Evolutionary conservation across 2,113 vertebrate species (phyloP), one percentile per base, ranked within the genome.

Genomic region (Pteruthius melanotis): DNA sequence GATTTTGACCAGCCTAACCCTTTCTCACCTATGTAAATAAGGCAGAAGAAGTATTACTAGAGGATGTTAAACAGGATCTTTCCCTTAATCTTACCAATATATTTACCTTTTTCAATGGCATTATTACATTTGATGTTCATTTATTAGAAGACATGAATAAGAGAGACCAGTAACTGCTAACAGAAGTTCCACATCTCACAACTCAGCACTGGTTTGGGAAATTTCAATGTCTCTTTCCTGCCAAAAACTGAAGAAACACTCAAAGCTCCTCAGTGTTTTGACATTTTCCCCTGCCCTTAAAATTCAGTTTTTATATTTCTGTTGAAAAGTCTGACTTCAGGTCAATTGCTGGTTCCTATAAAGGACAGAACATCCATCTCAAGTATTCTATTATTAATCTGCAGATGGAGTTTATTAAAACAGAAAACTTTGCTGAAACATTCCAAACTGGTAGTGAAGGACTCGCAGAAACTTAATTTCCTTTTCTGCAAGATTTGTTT

Each of bases 351-450:
- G 57, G 53, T 66, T 93, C 90, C 81, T 49, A 39, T 69, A 45
- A 69, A 91, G 90, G 50, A 83, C 84, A 89, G 78, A 94, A 91
- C 45, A 89, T 84, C 61, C 74, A 89, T 82, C 80, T 84, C 83
- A 68, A 93, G 49, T 22, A 40, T 82, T 91, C 81, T 91, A 65
- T 85, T 93, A 94, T 82, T 82, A 93, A 92, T 91, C 89, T 89
- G 78, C 93, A 95, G 87, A 91, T 89, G 94, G 53, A 94, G 70
- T 76, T 87, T 82, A 87, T 93, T 90, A 89, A 87, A 92, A 79
- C 77, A 57, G 81, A 89, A 72, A 79, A 79, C 64, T 89, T 63
- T 37, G 64, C 94, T 89, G 89, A 95, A 74, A 69, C 49, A 53
- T 92, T 91, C 78, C 82, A 89, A 68, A 76, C 50, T 45, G 42